A percentile compares a stretch with the other conserved stretches of the same genome.
These are phyloP conservation scores for Mirza zaza DNA, from an alignment of 2,113 vertebrate species.

Conservation along the genomic window DNA sequence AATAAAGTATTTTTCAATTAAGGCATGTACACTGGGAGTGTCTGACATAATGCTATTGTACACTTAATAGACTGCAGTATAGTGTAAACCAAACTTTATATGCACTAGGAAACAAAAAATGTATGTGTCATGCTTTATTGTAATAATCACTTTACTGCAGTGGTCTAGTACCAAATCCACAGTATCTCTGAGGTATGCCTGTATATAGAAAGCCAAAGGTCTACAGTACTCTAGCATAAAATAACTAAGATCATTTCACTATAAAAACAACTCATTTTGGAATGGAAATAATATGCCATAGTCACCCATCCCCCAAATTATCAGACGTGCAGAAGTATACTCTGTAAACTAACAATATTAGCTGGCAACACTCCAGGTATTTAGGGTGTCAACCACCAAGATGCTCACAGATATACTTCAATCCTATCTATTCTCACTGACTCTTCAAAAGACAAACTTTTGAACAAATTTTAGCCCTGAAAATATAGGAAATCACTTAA, in stretches of 20 bases:
- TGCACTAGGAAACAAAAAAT: neutral
- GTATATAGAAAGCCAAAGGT: neutral
- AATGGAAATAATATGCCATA: slow-evolving; percentile 8
- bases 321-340: neutral
- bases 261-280: neutral
- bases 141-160: neutral
- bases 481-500: neutral
- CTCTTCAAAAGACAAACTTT: neutral
- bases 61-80: neutral
- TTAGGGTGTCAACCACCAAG: neutral
- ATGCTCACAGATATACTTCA: neutral
- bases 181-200: neutral
- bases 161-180: neutral
- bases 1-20: no score
- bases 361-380: neutral
- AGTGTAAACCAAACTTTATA: neutral
- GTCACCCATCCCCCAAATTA: neutral
- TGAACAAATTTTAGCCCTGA: neutral
- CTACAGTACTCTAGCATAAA: neutral
- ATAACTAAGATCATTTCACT: neutral
- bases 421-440: neutral
- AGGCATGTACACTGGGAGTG: neutral
- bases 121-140: neutral
- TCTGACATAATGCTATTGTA: neutral
- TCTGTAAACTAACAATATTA: neutral